Evolutionary conservation across 2,113 vertebrate genomes (phyloP), one percentile per base, ranked within the genome.

Genomic region (Phaethornis superciliosus): DNA sequence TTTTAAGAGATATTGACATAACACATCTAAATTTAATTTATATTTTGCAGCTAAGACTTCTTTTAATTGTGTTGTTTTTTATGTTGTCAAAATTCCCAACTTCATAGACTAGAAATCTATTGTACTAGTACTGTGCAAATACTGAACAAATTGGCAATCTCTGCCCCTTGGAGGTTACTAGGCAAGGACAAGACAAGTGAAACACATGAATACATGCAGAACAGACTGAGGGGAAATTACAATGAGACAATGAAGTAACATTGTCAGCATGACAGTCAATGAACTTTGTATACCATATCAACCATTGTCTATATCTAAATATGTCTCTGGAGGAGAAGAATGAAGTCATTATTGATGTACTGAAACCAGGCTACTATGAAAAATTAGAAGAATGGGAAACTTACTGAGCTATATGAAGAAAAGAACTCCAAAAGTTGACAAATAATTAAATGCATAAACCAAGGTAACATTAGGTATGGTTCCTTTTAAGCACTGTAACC

Each of bases 161-260:
- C 71, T 91, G 85, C 32, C 79, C 75, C 32, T 81, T 3, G 1
- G 88, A 91, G 93, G 93, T 83, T 93, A 94, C 79, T 55, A 88
- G 75, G 82, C 79, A 96, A 94, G 85, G 90, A 77, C 70, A 81
- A 71, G 81, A 84, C 84, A 93, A 91, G 55, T 58, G 78, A 94
- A 95, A 93, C 42, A 89, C 51, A 88, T 63, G 65, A 85, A 96
- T 47, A 94, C 46, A 85, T 65, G 46, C 55, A 91, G 67, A 93
- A 93, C 7, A 91, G 87, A 84, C 28, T 76, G 79, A 64, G 20
- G 44, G 55, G 81, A 88, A 96, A 93, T 75, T 77, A 91, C 63
- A 88, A 72, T 54, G 67, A 95, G 71, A 93, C 85, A 82, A 88
- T 63, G 68, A 93, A 90, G 76, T 62, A 94, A 89, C 85, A 63